These are phyloP conservation scores for Anthoscopus minutus DNA, from an alignment of 2,113 vertebrate species.

Conservation along the genomic window DNA sequence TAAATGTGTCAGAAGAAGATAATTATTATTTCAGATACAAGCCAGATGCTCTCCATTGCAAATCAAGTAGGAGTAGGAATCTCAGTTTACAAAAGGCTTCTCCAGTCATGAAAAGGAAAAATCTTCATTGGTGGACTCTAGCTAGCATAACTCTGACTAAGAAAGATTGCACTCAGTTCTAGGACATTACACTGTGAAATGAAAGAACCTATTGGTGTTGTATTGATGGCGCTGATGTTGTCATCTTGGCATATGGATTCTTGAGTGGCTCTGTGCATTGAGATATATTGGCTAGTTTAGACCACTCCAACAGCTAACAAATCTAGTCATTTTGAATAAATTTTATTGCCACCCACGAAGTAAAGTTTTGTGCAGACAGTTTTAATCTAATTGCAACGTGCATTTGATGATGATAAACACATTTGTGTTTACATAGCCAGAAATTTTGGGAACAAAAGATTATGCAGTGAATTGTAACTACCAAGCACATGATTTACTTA, in stretches of 20 bases:
- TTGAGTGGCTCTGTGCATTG: not conserved
- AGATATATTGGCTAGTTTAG: not conserved
- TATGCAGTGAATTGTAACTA: not conserved
- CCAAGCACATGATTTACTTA: not conserved
- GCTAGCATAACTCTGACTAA: not conserved
- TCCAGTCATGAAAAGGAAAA: not conserved
- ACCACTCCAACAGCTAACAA: not conserved
- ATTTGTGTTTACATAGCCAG: not conserved
- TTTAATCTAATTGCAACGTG: not conserved
- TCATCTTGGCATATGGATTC: not conserved
- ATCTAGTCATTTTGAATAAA: not conserved
- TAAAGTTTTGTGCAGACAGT: not conserved
- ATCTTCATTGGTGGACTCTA: not conserved
- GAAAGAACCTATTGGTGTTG: not conserved
- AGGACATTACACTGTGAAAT: not conserved
- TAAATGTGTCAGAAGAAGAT: slow-evolving; percentile 68
- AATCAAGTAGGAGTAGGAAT: slow-evolving; percentile 17
- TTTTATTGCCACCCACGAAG: not conserved
- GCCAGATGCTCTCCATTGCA: slow-evolving; percentile 57
- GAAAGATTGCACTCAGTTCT: not conserved
- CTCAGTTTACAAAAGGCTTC: not conserved
- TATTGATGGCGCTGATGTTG: not conserved
- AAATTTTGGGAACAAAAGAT: not conserved
- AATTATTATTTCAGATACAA: slow-evolving; percentile 65
- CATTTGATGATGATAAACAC: not conserved